Evolutionary conservation across 2,888 invertebrate species (phyloP).

Genomic region (Thymelicus acteon): DNA sequence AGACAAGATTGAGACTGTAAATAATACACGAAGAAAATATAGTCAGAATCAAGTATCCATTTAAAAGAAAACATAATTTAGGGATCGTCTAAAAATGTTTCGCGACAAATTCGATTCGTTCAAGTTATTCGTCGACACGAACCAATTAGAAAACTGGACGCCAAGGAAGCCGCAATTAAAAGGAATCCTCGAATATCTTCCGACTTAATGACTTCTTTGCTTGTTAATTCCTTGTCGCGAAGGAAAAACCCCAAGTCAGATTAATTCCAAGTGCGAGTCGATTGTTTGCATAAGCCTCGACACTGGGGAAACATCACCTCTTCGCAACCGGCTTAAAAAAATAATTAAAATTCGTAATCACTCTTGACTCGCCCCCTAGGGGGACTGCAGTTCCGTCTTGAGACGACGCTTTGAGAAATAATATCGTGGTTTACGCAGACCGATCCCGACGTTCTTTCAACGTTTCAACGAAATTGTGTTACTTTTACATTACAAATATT

Average conservation of each 20-base stretch:
- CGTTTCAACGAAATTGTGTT: slow-evolving; percentile 54
- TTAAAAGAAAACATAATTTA: slow-evolving; percentile 44
- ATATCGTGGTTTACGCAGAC: slow-evolving; percentile 51
- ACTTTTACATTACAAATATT: slow-evolving; percentile 64
- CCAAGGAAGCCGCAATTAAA: slow-evolving; percentile 82
- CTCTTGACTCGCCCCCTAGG: slow-evolving; percentile 80
- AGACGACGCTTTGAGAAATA: slow-evolving; percentile 56
- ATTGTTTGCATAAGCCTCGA: slow-evolving; percentile 84
- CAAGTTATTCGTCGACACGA: slow-evolving; percentile 72
- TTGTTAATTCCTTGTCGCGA: slow-evolving; percentile 84
- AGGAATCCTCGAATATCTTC: slow-evolving; percentile 82
- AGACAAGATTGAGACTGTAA: background rate
- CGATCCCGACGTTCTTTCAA: slow-evolving; percentile 52
- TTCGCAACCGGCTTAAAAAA: slow-evolving; percentile 84
- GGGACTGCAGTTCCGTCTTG: slow-evolving; percentile 64
- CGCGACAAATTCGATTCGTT: slow-evolving; percentile 69
- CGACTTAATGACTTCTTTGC: slow-evolving; percentile 84
- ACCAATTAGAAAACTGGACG: slow-evolving; percentile 81
- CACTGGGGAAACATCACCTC: slow-evolving; percentile 82
- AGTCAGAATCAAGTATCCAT: slow-evolving; percentile 37
- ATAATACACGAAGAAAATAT: slow-evolving; percentile 12
- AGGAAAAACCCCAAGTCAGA: slow-evolving; percentile 78
- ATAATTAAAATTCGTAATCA: slow-evolving; percentile 86
- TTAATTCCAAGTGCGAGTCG: slow-evolving; percentile 85
- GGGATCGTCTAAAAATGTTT: slow-evolving; percentile 50